These are phyloP conservation scores for Lithobates sylvaticus DNA, from an alignment of 2,797 vertebrate species.

Conservation along the genomic window DNA sequence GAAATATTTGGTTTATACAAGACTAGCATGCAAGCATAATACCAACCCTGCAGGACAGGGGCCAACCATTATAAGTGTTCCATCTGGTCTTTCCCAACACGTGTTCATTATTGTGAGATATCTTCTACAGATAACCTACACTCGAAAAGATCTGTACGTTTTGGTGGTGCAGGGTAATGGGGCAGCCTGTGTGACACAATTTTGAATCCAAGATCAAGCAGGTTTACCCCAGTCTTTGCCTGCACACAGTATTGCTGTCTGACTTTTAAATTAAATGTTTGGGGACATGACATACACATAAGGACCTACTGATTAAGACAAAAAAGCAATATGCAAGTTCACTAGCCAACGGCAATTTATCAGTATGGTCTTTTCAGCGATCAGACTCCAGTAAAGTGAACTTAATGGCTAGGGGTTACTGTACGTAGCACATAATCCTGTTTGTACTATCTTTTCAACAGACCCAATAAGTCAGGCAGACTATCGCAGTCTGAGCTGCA, in stretches of 20 bases:
- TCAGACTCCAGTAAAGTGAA: neutral
- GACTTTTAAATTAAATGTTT: neutral
- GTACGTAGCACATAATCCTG: too few relatives aligned
- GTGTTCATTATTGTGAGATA: neutral
- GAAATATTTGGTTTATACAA: constrained; percentile 26
- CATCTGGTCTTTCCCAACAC: constrained; percentile 5
- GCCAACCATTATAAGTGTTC: constrained; percentile 6
- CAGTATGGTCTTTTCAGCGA: neutral
- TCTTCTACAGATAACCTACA: neutral
- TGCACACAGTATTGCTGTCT: neutral
- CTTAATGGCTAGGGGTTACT: neutral
- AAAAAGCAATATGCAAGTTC: neutral
- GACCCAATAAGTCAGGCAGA: too few relatives aligned
- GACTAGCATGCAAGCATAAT: constrained; percentile 23
- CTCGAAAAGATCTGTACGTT: neutral
- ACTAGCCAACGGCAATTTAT: neutral
- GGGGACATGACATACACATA: neutral
- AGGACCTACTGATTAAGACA: neutral
- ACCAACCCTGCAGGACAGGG: constrained; percentile 60
- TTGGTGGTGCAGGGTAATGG: neutral
- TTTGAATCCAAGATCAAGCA: neutral
- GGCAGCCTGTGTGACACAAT: neutral
- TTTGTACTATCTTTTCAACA: too few relatives aligned
- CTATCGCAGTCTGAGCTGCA: too few relatives aligned
- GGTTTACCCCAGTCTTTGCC: neutral